These are phyloP conservation scores for Amphimallon solstitiale DNA, from an alignment of 2,888 invertebrate species.

Conservation along the genomic window DNA sequence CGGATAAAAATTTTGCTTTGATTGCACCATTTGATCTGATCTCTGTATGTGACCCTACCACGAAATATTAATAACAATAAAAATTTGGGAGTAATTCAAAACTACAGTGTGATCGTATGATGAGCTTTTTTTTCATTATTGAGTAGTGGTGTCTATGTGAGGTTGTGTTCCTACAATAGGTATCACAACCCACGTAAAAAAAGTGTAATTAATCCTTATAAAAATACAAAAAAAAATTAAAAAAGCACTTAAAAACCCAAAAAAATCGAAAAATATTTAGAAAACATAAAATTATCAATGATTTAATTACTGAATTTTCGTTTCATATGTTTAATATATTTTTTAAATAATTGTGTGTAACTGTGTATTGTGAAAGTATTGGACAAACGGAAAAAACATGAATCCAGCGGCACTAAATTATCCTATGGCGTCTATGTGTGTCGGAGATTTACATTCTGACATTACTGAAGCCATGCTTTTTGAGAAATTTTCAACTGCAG, in stretches of 20 bases:
- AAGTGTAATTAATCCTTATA: slow-evolving; percentile 78
- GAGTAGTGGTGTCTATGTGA: slow-evolving; percentile 75
- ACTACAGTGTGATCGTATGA: too few species aligned
- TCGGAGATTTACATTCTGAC: slow-evolving; percentile 98
- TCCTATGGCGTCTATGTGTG: slow-evolving; percentile 97
- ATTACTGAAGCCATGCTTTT: slow-evolving; percentile 99
- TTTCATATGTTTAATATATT: slow-evolving; percentile 57
- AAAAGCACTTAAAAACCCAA: slow-evolving; percentile 74
- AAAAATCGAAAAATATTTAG: slow-evolving; percentile 77
- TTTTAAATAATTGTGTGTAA: slow-evolving; percentile 45
- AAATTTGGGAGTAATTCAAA: too few species aligned
- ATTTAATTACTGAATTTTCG: slow-evolving; percentile 67
- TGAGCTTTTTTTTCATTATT: slow-evolving; percentile 50
- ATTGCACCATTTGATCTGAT: too few species aligned
- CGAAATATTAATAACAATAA: too few species aligned
- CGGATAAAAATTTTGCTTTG: too few species aligned
- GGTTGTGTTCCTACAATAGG: slow-evolving; percentile 83
- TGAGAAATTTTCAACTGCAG: slow-evolving; percentile 99
- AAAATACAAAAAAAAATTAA: slow-evolving; percentile 82
- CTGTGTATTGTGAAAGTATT: slow-evolving; percentile 57
- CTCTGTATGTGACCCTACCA: too few species aligned
- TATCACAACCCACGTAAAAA: slow-evolving; percentile 86
- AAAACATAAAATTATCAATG: slow-evolving; percentile 71
- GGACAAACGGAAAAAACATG: slow-evolving; percentile 67
- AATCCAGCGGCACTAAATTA: slow-evolving; percentile 89